Evolutionary conservation across 92 coral and sea anemone genomes (phyloP), one percentile per base, ranked within the genome.

Genomic region (Phenganax marumi): DNA sequence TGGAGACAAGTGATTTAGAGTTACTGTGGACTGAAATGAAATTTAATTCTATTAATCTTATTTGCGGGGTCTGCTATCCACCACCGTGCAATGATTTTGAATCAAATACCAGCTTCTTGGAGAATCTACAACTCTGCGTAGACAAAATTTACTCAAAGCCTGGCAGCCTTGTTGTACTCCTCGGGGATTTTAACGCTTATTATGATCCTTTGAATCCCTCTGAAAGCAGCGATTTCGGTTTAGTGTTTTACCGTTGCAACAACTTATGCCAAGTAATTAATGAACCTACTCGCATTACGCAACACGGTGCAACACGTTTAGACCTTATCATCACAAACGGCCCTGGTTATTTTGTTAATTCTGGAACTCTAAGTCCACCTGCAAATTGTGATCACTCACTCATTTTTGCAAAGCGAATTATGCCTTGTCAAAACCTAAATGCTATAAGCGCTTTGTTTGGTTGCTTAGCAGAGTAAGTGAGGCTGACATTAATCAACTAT

Each of bases 301-400:
- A 39, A 50, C 73, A 83, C 47, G n/a, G 52, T 53, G 86, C 86
- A n/a, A 56, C 81, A 12, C 24, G 33, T 50, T 23, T 83, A 33
- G 80, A 83, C 68, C 62, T 83, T n/a, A 73, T 73, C 56, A 76
- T 82, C 13, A 82, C 90, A 75, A 87, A 87, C 76, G 79, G 80
- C 53, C 87, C 91, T 7, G 86, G 80, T 6, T 88, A 66, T 48
- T 73, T 84, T 48, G 88, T 84, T n/a, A 55, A 80, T 81, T 58
- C 88, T 54, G 88, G 86, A 46, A 88, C 89, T 56, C 69, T 79
- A 19, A 88, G 88, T 63, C 84, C 83, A 13, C 88, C 86, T 7
- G 70, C 82, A n/a, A 84, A 88, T 80, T 88, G 91, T 73, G 91
- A 88, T 52, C 90, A 65, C 81, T 80, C 84, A 81, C 56, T 48